Conservation (phyloP, 2,797 vertebrate species). For the Pteronotus mesoamericanus region DNA sequence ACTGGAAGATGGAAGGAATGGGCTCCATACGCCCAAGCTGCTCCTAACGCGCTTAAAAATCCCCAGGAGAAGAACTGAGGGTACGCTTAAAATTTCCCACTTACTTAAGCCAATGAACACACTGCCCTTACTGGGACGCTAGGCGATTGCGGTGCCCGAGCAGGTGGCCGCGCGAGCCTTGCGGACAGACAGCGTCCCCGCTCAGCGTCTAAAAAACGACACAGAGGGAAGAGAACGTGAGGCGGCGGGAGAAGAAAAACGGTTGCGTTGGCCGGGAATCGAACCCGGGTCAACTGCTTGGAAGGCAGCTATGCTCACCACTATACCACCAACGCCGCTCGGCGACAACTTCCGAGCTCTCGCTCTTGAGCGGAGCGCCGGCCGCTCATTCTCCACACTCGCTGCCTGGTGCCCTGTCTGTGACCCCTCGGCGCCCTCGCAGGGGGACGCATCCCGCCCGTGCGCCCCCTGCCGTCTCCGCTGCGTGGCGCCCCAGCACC, state of each 20-base stretch:
- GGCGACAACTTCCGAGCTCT: fast-evolving
- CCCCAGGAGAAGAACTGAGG: background rate
- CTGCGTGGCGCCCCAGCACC: background rate
- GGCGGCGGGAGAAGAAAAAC: too few species aligned
- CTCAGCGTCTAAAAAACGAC: background rate
- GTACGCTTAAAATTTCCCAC: background rate
- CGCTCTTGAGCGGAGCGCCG: fast-evolving
- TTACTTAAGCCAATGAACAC: background rate
- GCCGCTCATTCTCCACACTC: fast-evolving
- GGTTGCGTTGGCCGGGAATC: conserved; percentile 84
- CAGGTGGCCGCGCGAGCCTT: too few species aligned
- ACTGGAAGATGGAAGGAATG: background rate
- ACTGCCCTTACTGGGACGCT: background rate
- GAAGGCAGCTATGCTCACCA: conserved; percentile 87
- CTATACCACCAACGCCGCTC: conserved; percentile 53
- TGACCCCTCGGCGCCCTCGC: background rate
- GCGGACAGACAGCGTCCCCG: too few species aligned
- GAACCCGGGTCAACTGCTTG: conserved; percentile 87
- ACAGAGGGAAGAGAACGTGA: too few species aligned
- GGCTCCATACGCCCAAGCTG: background rate
- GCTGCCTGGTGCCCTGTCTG: background rate
- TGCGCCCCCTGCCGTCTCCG: too few species aligned
- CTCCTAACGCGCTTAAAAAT: background rate
- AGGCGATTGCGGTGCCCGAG: background rate
- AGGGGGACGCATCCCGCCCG: fast-evolving